Percentiles rank a stretch among this genome's conserved stretches.
These are phyloP conservation scores for Marasmarcha lunaedactyla DNA, from an alignment of 2,888 invertebrate species.

Conservation along the genomic window DNA sequence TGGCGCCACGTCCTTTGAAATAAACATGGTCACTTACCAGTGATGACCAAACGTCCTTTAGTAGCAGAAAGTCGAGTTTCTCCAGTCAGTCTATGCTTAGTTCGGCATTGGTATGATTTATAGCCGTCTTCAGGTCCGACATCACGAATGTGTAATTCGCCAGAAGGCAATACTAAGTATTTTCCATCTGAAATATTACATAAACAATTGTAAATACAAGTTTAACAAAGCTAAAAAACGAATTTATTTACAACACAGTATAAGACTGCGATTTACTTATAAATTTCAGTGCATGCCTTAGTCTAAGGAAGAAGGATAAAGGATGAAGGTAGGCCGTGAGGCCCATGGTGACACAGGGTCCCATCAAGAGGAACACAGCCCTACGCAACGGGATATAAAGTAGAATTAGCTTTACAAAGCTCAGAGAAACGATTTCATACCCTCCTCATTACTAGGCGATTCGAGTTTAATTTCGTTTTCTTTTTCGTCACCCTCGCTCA, in stretches of 20 bases:
- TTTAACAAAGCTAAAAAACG: slow-evolving; percentile 2
- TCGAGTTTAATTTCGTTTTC: slow-evolving; percentile 60
- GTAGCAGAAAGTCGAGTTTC: slow-evolving; percentile 94
- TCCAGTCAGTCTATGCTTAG: slow-evolving; percentile 92
- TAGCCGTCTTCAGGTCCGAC: slow-evolving; percentile 95
- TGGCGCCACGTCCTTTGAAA: slow-evolving; percentile 14
- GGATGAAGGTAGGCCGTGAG: slow-evolving; percentile 70
- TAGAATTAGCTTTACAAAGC: slow-evolving; percentile 8
- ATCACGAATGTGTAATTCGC: slow-evolving; percentile 95
- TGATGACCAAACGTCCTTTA: slow-evolving; percentile 93
- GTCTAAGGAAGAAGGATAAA: slow-evolving; percentile 69
- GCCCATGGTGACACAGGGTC: slow-evolving; percentile 64
- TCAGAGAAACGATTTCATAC: slow-evolving; percentile 25
- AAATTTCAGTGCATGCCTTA: slow-evolving; percentile 52
- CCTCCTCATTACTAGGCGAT: slow-evolving; percentile 39
- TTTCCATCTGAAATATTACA: slow-evolving; percentile 80
- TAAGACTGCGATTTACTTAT: slow-evolving; percentile 59
- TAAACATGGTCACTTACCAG: slow-evolving; percentile 77
- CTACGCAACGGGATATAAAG: slow-evolving; percentile 21
- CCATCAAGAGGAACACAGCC: slow-evolving; percentile 30
- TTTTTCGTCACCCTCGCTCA: slow-evolving; percentile 74
- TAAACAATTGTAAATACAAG: slow-evolving; percentile 9
- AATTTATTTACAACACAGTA: slow-evolving; percentile 28
- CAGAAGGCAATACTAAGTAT: slow-evolving; percentile 93
- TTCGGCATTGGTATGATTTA: slow-evolving; percentile 93